phyloP scores from a whole-genome alignment of 2,888 invertebrate species.

The Anaspis maculata region DNA sequence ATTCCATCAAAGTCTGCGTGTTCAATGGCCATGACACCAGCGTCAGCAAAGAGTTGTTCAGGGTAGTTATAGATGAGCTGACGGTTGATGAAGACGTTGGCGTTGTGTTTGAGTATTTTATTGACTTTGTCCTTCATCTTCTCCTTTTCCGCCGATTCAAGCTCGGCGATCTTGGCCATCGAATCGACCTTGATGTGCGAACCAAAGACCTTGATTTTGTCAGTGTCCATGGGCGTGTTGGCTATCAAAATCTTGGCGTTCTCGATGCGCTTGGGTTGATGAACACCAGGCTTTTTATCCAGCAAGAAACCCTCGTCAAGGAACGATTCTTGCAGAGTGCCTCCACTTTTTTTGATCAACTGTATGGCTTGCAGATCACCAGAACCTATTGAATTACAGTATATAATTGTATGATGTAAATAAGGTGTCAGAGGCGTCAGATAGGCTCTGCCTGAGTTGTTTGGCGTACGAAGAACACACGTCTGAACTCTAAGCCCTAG shows the following conservation, averaged over 20 bases:
- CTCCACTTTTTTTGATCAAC: slow-evolving; percentile 95
- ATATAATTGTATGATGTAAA: too few species aligned
- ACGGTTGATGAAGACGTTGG: slow-evolving; percentile 97
- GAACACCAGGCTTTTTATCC: slow-evolving; percentile 95
- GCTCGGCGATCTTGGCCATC: slow-evolving; percentile 91
- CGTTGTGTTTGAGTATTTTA: slow-evolving; percentile 88
- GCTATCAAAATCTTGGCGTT: slow-evolving; percentile 96
- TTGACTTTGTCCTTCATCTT: slow-evolving; percentile 99
- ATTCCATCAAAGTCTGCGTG: slow-evolving; percentile 99
- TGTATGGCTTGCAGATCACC: slow-evolving; percentile 90
- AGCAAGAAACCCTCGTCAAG: slow-evolving; percentile 90
- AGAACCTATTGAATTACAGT: too few species aligned
- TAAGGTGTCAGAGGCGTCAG: too few species aligned
- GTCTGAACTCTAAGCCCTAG: too few species aligned
- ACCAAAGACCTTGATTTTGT: slow-evolving; percentile 98
- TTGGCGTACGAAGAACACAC: too few species aligned
- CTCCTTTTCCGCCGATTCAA: slow-evolving; percentile 96
- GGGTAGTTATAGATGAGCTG: slow-evolving; percentile 99
- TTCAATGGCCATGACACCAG: slow-evolving; percentile 97
- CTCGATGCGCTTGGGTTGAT: slow-evolving; percentile 92
- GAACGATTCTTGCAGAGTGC: slow-evolving; percentile 88
- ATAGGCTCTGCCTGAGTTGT: too few species aligned
- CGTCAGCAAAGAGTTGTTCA: slow-evolving; percentile 97
- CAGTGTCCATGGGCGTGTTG: slow-evolving; percentile 99
- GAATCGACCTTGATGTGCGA: slow-evolving; percentile 90